A percentile compares a stretch with the other conserved stretches of the same genome.
These are phyloP conservation scores for Galaxea fascicularis DNA, from an alignment of 92 coral and sea anemone genomes.

Conservation along the genomic window DNA sequence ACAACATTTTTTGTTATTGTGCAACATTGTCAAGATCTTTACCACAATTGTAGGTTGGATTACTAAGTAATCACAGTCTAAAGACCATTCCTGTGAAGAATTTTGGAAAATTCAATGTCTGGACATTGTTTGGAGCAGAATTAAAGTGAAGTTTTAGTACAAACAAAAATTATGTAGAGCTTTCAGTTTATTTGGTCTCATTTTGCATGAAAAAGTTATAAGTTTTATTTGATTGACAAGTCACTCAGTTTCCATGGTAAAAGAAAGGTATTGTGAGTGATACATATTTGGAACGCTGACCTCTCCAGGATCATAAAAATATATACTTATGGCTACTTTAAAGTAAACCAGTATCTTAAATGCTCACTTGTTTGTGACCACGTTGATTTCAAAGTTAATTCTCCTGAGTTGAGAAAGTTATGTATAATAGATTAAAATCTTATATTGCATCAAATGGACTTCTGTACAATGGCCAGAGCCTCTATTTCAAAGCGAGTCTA, in stretches of 20 bases:
- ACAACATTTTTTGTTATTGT: constrained; percentile 25
- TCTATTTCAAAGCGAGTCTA: no score
- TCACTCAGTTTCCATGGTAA: constrained; percentile 25
- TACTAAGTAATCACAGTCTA: no score
- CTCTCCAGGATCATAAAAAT: constrained; percentile 19
- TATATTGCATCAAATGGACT: no score
- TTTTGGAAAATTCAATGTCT: constrained; percentile 18
- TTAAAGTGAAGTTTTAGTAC: neutral
- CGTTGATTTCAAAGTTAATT: no score
- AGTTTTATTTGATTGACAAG: constrained; percentile 33
- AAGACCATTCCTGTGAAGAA: no score
- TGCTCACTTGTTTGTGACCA: neutral
- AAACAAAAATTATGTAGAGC: constrained; percentile 15
- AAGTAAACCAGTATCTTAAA: constrained; percentile 12
- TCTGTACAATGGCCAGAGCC: no score
- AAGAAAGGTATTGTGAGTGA: neutral
- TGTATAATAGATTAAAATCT: no score
- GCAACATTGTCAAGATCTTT: neutral
- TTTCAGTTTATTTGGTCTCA: no score
- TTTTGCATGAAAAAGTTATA: no score
- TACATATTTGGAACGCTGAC: neutral
- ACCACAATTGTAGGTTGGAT: neutral
- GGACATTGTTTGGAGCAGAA: constrained; percentile 23
- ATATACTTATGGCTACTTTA: constrained; percentile 20
- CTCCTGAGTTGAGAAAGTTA: no score